Conservation (phyloP, 2,888 invertebrate genomes). For the Hypercompe scribonia region DNA sequence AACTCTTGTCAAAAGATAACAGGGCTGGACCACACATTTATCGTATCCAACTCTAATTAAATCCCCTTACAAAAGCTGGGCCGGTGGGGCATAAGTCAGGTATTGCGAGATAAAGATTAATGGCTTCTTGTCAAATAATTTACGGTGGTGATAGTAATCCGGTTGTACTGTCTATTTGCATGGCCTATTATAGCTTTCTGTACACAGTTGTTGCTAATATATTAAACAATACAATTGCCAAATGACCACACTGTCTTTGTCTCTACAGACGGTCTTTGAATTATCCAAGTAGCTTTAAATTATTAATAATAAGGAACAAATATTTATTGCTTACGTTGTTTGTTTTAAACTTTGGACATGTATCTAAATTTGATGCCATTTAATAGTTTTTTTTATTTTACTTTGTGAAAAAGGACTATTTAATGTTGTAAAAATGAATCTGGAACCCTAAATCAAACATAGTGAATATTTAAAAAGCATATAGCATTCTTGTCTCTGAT, state of each 20-base stretch:
- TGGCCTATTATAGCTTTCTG: constrained; percentile 42
- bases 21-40: constrained; percentile 78
- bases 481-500: constrained; percentile 75
- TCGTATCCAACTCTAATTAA: constrained; percentile 75
- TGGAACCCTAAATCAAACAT: constrained; percentile 41
- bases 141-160: constrained; percentile 73
- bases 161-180: constrained; percentile 49
- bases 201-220: constrained; percentile 44
- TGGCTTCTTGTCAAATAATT: constrained; percentile 81
- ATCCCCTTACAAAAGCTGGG: constrained; percentile 65
- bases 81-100: constrained; percentile 61
- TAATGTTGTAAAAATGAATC: constrained; percentile 20
- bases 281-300: no score
- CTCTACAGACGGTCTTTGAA: no score
- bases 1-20: constrained; percentile 74
- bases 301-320: no score
- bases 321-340: no score
- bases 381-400: no score
- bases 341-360: no score
- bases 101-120: constrained; percentile 81
- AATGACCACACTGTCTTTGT: no score
- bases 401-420: neutral
- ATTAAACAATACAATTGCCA: constrained; percentile 27
- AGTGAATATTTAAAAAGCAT: constrained; percentile 66
- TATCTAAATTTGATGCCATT: no score